Base-by-base conservation (phyloP, 2,888 invertebrate species). In the Taphrorychus bicolor region DNA sequence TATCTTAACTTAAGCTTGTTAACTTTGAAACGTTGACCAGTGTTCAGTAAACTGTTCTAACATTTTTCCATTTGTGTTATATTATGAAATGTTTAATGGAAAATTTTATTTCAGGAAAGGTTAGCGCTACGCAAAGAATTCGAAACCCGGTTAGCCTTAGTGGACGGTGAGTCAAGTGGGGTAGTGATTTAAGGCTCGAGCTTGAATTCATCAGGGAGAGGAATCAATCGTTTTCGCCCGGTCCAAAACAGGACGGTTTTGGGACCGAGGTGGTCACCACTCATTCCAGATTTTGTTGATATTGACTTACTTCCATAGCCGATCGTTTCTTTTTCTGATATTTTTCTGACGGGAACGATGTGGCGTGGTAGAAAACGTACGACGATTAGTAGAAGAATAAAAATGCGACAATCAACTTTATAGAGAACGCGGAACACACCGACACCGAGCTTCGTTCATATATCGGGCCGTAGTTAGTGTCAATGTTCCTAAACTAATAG, bases 51-150 rank as follows among this genome's bases (percentile, higher is more conserved):
- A n/a, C n/a, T n/a, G n/a, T n/a, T n/a, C n/a, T n/a, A n/a, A n/a
- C n/a, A n/a, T n/a, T n/a, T n/a, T n/a, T n/a, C n/a, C n/a, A n/a
- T n/a, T n/a, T n/a, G n/a, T n/a, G n/a, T n/a, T n/a, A n/a, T n/a
- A n/a, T n/a, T n/a, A n/a, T n/a, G n/a, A n/a, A n/a, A n/a, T n/a
- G n/a, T n/a, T n/a, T n/a, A n/a, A n/a, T n/a, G 11, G 11, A 32
- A 32, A 32, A n/a, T 32, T 32, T 32, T 32, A 49, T 42, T 73
- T 74, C 24, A 83, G 83, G 82, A 81, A 23, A 82, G 81, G 76
- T 72, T 76, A 52, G 81, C 81, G 5, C 74, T 83, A 42, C 72
- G 71, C 62, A 81, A 81, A 71, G 83, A 82, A 73, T 83, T 82
- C 67, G 82, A 83, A 73, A 81, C 79, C 48, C 77, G 82, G 59